Base-by-base conservation (phyloP, 1,140 invertebrate species). In the Drosophila truncata region DNA sequence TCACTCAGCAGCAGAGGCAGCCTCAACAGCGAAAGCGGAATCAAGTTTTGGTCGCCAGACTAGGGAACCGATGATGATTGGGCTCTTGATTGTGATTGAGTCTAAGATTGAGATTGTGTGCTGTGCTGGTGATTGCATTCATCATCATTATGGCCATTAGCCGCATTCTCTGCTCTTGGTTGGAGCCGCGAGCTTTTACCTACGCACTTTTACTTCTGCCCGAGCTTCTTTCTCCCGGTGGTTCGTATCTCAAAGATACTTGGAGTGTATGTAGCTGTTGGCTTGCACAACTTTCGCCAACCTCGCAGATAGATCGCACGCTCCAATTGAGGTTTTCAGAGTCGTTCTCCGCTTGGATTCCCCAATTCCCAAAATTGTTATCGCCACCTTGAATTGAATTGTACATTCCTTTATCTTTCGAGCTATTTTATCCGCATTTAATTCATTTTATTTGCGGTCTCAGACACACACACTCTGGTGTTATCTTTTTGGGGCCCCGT, bases 181-280 rank as follows among this genome's bases (percentile, higher is more conserved):
- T 9, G 37, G 33, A 70, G 44, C 20, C 33, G 20, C n/a, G 49
- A 77, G 79, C 80, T 86, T 78, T 84, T 88, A 81, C 84, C 84
- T 88, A 88, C 85, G 85, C 85, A 88, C 85, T 88, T 82, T 90
- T 90, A 90, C 85, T 76, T 44, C 70, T 50, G 14, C 29, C 25
- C 58, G 10, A 6, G 37, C 66, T 66, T 42, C 61, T 70, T 18
- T 47, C 11, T 35, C 31, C 55, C 39, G 25, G 27, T 42, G 29
- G 29, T 55, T 11, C 39, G 29, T 44, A 29, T 60, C 46, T 54
- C 20, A 1, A 11, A 64, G 63, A 54, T 55, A 70, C 42, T 69
- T 46, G 23, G 31, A 20, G 31, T 46, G 37, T 57, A 65, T 46
- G 37, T 57, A 65, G 18, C 52, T 58, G 27, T 20, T 39, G 37